Conservation (phyloP, 2,113 vertebrate genomes). For the Rhynchomys soricoides region DNA sequence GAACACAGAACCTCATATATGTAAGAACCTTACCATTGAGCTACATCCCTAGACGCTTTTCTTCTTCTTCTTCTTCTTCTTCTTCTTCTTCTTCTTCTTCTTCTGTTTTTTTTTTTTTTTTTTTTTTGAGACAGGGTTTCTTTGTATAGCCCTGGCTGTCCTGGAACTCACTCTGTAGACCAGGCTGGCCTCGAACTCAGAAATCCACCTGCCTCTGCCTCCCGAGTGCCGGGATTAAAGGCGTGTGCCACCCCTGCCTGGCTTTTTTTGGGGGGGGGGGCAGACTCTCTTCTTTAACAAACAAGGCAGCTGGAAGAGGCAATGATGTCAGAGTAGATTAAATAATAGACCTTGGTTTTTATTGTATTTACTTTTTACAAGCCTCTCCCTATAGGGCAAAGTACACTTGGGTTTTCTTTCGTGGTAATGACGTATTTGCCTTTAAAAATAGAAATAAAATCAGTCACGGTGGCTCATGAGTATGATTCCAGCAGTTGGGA, state of each 20-base stretch:
- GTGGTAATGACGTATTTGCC: background rate
- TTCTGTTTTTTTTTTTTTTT: too few relatives aligned
- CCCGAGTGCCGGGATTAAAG: too few relatives aligned
- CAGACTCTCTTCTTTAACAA: slow-evolving; percentile 25
- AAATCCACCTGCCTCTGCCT: too few relatives aligned
- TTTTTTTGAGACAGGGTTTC: too few relatives aligned
- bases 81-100: too few relatives aligned
- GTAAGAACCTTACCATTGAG: background rate
- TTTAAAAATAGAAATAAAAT: background rate
- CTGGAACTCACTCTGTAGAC: too few relatives aligned
- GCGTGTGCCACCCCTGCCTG: too few relatives aligned
- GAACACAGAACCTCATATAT: background rate
- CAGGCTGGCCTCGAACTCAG: too few relatives aligned
- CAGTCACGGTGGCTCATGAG: background rate
- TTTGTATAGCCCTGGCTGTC: too few relatives aligned
- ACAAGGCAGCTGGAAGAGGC: background rate
- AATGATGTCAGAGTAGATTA: background rate
- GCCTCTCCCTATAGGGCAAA: background rate
- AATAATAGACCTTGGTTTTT: background rate
- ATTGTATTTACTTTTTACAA: slow-evolving; percentile 14
- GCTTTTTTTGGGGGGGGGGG: too few relatives aligned
- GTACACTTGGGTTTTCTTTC: background rate
- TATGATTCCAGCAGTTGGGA: background rate
- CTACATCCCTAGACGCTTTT: background rate
- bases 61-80: too few relatives aligned